Conservation (phyloP, 2,797 vertebrate species). For the Emydoidea blandingii region DNA sequence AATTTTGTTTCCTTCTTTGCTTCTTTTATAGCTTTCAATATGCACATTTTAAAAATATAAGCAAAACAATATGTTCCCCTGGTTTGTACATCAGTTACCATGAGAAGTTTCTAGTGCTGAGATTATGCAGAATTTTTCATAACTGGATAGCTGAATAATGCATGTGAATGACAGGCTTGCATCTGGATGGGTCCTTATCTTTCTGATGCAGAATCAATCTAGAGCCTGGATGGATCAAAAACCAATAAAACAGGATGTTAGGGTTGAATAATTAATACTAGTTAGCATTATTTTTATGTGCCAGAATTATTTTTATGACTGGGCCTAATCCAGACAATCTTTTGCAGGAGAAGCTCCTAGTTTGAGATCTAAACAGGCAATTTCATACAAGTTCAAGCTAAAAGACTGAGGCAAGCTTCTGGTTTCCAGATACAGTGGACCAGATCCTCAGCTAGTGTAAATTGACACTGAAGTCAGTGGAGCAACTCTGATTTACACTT, state of each 20-base stretch:
- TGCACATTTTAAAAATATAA: slow-evolving; percentile 59
- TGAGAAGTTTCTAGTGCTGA: slow-evolving; percentile 43
- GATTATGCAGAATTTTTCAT: slow-evolving; percentile 1
- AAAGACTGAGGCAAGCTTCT: slow-evolving; percentile 20
- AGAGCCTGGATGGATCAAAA: slow-evolving; percentile 16
- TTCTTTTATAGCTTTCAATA: slow-evolving; percentile 44
- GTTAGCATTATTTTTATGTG: neutral
- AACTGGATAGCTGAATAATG: neutral
- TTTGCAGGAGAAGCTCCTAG: neutral
- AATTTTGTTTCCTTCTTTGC: slow-evolving; percentile 55
- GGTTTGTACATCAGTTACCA: slow-evolving; percentile 33
- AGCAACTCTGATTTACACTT: neutral
- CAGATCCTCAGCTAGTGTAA: neutral
- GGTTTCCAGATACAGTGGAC: neutral
- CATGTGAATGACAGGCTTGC: neutral
- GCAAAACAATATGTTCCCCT: slow-evolving; percentile 45
- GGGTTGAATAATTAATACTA: neutral
- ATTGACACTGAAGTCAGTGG: neutral
- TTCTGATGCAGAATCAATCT: neutral
- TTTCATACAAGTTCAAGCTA: neutral
- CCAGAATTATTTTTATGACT: slow-evolving; percentile 21
- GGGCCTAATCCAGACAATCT: neutral
- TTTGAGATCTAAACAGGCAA: slow-evolving; percentile 12
- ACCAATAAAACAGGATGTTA: neutral
- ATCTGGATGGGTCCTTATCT: slow-evolving; percentile 14